Percentiles rank a stretch among this genome's conserved stretches.
Conservation (phyloP, 2,797 vertebrate species). For the Phylloscopus collybita region DNA sequence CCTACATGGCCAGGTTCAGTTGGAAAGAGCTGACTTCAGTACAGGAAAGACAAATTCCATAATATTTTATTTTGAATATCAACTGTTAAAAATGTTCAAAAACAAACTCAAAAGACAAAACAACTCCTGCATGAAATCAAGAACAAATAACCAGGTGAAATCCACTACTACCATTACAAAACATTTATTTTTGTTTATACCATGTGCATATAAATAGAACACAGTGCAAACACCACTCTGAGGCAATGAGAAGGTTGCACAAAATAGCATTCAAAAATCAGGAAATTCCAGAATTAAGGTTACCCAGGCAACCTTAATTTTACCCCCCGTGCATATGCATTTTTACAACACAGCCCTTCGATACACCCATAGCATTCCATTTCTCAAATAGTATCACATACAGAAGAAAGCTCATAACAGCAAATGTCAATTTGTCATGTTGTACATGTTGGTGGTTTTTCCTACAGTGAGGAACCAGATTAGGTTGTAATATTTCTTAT, state of each 20-base stretch:
- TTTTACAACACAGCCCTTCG: constrained; percentile 37
- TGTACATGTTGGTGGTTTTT: neutral
- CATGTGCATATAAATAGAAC: neutral
- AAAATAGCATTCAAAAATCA: constrained; percentile 60
- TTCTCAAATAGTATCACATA: constrained; percentile 8
- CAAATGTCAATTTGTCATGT: neutral
- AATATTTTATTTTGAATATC: neutral
- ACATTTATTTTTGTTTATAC: constrained; percentile 34
- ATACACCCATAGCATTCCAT: constrained; percentile 28
- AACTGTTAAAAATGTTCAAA: neutral
- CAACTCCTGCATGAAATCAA: neutral
- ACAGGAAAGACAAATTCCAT: neutral
- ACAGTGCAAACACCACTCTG: constrained; percentile 14
- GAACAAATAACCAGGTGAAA: constrained; percentile 8
- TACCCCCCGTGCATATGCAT: constrained; percentile 16
- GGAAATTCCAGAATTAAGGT: constrained; percentile 70
- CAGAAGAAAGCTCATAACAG: neutral
- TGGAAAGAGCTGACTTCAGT: neutral
- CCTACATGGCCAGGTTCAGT: neutral
- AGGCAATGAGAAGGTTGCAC: constrained; percentile 31
- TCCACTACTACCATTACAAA: constrained; percentile 1
- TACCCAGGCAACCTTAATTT: constrained; percentile 69
- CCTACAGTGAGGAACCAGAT: neutral
- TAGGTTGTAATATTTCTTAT: neutral
- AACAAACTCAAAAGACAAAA: neutral